Evolutionary conservation across 2,113 vertebrate genomes (phyloP).

Genomic region (Oryzias woworae): DNA sequence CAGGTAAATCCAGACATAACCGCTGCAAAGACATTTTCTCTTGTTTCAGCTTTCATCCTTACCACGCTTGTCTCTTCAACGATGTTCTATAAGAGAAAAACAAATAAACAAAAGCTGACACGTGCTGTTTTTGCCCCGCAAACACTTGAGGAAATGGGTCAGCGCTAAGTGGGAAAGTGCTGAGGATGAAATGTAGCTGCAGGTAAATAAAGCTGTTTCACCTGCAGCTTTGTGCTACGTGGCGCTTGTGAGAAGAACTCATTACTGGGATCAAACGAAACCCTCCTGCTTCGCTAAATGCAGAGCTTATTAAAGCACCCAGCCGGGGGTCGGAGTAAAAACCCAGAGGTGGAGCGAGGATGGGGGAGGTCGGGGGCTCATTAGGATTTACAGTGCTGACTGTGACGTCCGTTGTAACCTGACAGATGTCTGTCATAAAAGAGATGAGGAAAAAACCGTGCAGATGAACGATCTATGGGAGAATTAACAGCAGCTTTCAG

Average conservation of each 20-base stretch:
- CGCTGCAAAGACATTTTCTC: slow-evolving; percentile 2
- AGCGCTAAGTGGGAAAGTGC: slow-evolving; percentile 35
- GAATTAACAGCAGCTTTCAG: neutral
- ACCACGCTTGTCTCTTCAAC: too few relatives aligned
- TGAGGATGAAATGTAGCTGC: slow-evolving; percentile 12
- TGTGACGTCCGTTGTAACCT: slow-evolving; percentile 34
- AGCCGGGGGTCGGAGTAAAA: slow-evolving; percentile 65
- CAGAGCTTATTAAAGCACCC: slow-evolving; percentile 68
- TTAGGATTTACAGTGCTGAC: slow-evolving; percentile 64
- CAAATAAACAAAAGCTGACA: slow-evolving; percentile 2
- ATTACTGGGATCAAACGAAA: slow-evolving; percentile 74
- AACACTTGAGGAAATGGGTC: slow-evolving; percentile 17
- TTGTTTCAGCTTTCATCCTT: slow-evolving; percentile 1
- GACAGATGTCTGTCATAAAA: slow-evolving; percentile 23
- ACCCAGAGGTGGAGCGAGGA: slow-evolving; percentile 9
- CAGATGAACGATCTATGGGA: neutral
- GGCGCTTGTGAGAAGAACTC: slow-evolving; percentile 64
- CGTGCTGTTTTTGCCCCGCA: neutral
- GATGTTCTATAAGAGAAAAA: too few relatives aligned
- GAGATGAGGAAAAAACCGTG: neutral
- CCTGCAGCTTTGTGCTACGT: slow-evolving; percentile 62
- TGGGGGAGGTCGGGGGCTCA: slow-evolving; percentile 43
- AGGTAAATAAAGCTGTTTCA: slow-evolving; percentile 56
- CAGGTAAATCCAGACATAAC: too few relatives aligned
- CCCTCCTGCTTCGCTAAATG: slow-evolving; percentile 59